Percentiles rank a stretch among this genome's conserved stretches.
These are phyloP conservation scores for Pipistrellus nathusii DNA, from an alignment of 2,797 vertebrate genomes.

Conservation along the genomic window DNA sequence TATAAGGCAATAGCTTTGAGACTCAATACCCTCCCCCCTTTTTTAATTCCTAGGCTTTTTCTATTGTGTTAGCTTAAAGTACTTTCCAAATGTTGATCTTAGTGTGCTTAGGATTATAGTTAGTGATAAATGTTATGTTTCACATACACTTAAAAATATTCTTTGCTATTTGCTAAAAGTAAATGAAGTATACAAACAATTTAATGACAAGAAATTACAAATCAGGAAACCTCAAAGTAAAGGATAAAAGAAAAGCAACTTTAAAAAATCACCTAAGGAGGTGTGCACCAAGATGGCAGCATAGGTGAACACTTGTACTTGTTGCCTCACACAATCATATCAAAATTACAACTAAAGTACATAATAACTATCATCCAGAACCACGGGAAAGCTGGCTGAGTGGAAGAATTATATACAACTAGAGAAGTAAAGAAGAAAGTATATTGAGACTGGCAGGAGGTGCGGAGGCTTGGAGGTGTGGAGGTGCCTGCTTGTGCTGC, in stretches of 20 bases:
- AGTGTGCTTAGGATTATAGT: neutral
- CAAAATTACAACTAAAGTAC: too few relatives aligned
- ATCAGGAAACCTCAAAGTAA: constrained; percentile 15
- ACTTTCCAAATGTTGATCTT: neutral
- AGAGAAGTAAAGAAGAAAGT: too few relatives aligned
- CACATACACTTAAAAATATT: neutral
- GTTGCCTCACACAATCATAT: too few relatives aligned
- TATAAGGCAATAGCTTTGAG: neutral
- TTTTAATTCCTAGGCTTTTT: neutral
- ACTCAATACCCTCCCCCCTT: neutral
- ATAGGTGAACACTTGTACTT: too few relatives aligned
- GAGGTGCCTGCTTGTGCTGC: too few relatives aligned
- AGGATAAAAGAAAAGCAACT: neutral
- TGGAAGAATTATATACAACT: too few relatives aligned
- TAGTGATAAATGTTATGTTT: neutral
- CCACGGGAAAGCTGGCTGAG: too few relatives aligned
- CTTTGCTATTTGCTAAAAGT: neutral
- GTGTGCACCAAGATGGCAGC: too few relatives aligned
- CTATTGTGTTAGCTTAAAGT: neutral
- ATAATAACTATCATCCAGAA: too few relatives aligned
- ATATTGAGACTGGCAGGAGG: too few relatives aligned
- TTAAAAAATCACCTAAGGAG: neutral
- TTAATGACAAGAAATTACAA: neutral
- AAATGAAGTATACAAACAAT: neutral
- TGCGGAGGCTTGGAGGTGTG: too few relatives aligned